Evolutionary conservation across 2,888 invertebrate species (phyloP).

Genomic region (Metallyticus violacea): DNA sequence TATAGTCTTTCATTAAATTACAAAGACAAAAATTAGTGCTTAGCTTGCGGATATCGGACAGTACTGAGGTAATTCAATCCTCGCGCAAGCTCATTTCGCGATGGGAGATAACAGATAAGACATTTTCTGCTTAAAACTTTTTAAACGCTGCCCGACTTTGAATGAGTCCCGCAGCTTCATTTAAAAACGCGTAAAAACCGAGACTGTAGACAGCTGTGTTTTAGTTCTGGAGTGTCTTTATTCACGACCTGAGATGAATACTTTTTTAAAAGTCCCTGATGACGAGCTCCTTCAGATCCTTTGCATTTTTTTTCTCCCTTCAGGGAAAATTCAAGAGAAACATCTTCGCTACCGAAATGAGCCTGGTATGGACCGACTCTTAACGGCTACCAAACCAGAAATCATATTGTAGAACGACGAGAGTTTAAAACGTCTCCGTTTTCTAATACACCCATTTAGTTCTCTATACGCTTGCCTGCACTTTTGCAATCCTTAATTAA

Average conservation of each 20-base stretch:
- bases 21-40: background rate
- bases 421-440: background rate
- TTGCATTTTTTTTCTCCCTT: background rate
- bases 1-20: background rate
- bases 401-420: background rate
- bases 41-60: background rate
- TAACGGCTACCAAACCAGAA: background rate
- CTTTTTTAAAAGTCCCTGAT: background rate
- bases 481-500: background rate
- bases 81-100: background rate
- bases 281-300: background rate
- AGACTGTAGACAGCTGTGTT: too few species aligned
- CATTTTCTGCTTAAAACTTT: background rate
- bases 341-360: background rate
- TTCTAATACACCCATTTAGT: background rate
- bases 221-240: background rate
- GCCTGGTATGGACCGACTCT: background rate
- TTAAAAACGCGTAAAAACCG: background rate
- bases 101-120: background rate
- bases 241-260: background rate
- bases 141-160: background rate
- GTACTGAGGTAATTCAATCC: background rate
- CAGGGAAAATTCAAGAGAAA: background rate
- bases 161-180: background rate
- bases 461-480: background rate